Percentiles rank a stretch among this genome's conserved stretches.
phyloP scores from a whole-genome alignment of 1,140 invertebrate species.

The Coenobita brevimanus region DNA sequence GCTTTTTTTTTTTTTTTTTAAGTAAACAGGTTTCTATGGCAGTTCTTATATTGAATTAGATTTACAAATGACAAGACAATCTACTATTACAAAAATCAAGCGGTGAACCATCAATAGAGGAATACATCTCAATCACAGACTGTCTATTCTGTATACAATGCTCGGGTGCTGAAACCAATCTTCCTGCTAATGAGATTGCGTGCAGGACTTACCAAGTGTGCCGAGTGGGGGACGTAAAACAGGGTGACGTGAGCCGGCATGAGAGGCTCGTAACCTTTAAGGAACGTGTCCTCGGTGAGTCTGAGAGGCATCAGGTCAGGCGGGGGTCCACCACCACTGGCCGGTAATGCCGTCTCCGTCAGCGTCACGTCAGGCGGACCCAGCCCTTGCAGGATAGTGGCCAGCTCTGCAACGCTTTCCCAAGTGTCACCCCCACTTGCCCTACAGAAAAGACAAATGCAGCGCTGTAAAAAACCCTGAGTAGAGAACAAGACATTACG shows the following conservation, averaged over 20 bases:
- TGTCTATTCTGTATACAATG: no score
- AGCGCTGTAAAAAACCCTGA: background rate
- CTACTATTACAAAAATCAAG: no score
- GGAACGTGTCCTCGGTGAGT: slow-evolving; percentile 63
- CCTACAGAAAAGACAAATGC: background rate
- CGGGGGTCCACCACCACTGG: background rate
- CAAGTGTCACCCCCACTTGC: slow-evolving; percentile 40
- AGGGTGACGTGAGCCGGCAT: slow-evolving; percentile 50
- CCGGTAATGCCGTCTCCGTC: background rate
- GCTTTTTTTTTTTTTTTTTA: no score
- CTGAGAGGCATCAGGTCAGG: slow-evolving; percentile 36
- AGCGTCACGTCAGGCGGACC: slow-evolving; percentile 34
- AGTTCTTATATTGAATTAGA: no score
- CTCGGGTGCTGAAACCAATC: background rate
- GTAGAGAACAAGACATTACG: background rate
- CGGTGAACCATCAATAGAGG: no score
- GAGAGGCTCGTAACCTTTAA: slow-evolving; percentile 61
- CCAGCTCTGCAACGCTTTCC: slow-evolving; percentile 62
- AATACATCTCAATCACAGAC: no score
- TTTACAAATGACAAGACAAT: no score
- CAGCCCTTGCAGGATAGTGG: slow-evolving; percentile 60
- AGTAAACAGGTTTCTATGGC: no score
- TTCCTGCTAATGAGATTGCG: no score
- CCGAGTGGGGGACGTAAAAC: background rate
- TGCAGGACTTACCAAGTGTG: no score